Evolutionary conservation across 2,888 invertebrate species (phyloP).

Genomic region (Gerosis bhagava): DNA sequence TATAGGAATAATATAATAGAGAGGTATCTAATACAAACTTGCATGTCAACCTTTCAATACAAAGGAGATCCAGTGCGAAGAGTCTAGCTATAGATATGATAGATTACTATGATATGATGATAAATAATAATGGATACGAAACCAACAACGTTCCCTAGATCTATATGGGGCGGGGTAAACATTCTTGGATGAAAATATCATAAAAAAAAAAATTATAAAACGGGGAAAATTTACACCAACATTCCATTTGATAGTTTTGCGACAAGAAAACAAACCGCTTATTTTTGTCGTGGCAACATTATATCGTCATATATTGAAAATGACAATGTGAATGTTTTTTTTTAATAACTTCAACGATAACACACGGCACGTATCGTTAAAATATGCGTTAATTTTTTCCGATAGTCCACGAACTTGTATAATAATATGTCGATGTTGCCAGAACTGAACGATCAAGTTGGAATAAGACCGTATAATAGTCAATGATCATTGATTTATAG

Average conservation of each 20-base stretch:
- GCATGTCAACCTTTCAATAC: slow-evolving; percentile 68
- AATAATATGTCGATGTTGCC: slow-evolving; percentile 72
- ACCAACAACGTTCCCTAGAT: slow-evolving; percentile 73
- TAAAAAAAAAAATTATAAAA: slow-evolving; percentile 54
- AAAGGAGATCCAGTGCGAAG: slow-evolving; percentile 68
- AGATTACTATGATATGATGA: no score
- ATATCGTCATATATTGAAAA: no score
- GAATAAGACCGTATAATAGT: slow-evolving; percentile 65
- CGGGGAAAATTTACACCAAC: slow-evolving; percentile 83
- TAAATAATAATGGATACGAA: slow-evolving; percentile 57
- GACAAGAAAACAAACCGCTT: slow-evolving; percentile 55
- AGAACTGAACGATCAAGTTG: slow-evolving; percentile 74
- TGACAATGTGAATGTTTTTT: no score
- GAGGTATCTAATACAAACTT: slow-evolving; percentile 49
- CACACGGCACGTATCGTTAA: no score
- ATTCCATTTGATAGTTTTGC: slow-evolving; percentile 84
- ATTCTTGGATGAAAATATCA: slow-evolving; percentile 77
- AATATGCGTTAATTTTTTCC: no score
- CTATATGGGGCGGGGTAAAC: slow-evolving; percentile 79
- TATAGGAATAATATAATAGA: slow-evolving; percentile 27
- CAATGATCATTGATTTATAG: no score
- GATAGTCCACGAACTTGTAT: no score
- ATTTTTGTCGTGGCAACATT: slow-evolving; percentile 70
- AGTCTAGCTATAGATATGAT: slow-evolving; percentile 74
- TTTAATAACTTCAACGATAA: no score